phyloP scores from a whole-genome alignment of 2,888 invertebrate species.

The Leptopilina drosophilae region DNA sequence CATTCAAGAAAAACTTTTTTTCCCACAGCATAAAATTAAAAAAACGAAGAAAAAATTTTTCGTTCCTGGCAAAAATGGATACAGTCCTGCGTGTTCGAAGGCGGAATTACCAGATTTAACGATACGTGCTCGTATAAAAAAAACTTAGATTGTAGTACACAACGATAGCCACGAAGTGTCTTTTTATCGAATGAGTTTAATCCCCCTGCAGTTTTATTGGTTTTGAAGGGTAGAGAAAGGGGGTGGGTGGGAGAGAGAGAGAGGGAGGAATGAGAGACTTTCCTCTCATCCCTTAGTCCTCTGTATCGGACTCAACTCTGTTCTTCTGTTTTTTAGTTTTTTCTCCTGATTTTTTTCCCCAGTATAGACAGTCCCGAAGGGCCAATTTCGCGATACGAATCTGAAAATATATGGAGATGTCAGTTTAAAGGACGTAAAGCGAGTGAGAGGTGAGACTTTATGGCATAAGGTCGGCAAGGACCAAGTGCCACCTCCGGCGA shows the following conservation, averaged over 20 bases:
- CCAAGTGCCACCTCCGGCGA: constrained; percentile 41
- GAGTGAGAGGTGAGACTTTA: constrained; percentile 56
- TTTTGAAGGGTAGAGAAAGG: constrained; percentile 2
- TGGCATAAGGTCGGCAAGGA: constrained; percentile 41
- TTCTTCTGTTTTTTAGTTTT: constrained; percentile 23
- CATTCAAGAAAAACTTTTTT: too few species aligned
- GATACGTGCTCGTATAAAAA: constrained; percentile 23
- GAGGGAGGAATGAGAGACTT: constrained; percentile 15
- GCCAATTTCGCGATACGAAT: constrained; percentile 69
- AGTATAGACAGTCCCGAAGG: constrained; percentile 62
- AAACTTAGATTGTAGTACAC: constrained; percentile 42
- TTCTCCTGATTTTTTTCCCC: constrained; percentile 21
- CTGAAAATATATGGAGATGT: constrained; percentile 70
- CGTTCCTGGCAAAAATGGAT: neutral
- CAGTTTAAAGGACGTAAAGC: constrained; percentile 66
- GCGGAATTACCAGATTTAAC: constrained; percentile 22
- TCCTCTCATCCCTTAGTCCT: constrained; percentile 9
- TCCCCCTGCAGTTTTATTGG: constrained; percentile 65
- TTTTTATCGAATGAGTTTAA: constrained; percentile 67
- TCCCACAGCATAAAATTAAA: too few species aligned
- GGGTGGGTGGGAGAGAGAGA: constrained; percentile 30
- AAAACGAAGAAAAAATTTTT: neutral
- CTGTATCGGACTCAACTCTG: constrained; percentile 37
- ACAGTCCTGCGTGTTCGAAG: constrained; percentile 14
- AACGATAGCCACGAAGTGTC: constrained; percentile 63